These are phyloP conservation scores for Parnassius smintheus DNA, from an alignment of 2,888 invertebrate genomes.

Conservation along the genomic window DNA sequence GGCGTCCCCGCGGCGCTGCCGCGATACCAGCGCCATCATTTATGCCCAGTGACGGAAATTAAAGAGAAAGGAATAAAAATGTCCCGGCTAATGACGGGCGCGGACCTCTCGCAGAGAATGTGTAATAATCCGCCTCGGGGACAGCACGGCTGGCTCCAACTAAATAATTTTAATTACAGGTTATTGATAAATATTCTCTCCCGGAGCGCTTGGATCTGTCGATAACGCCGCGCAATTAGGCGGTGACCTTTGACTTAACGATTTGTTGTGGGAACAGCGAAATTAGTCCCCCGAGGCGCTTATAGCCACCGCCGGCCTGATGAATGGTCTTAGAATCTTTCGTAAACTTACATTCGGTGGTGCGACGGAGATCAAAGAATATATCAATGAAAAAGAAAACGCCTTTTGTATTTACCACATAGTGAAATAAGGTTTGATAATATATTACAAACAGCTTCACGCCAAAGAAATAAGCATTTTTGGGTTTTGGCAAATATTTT, in stretches of 20 bases:
- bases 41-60: conserved; percentile 75
- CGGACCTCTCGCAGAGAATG: conserved; percentile 74
- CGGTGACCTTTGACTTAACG: conserved; percentile 73
- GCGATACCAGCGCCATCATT: conserved; percentile 72
- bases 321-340: conserved; percentile 11
- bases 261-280: conserved; percentile 76
- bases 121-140: conserved; percentile 76
- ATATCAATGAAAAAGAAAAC: no score
- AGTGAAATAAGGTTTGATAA: no score
- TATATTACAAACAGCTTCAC: no score
- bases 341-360: background rate
- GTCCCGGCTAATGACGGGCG: conserved; percentile 72
- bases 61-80: conserved; percentile 78
- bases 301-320: conserved; percentile 36
- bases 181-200: conserved; percentile 77
- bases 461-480: no score
- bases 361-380: no score
- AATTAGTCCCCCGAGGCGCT: conserved; percentile 55
- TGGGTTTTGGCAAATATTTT: no score
- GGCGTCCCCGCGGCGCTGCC: conserved; percentile 63
- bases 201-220: conserved; percentile 69
- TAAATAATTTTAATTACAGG: conserved; percentile 81
- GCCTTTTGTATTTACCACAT: no score
- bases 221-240: conserved; percentile 75
- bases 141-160: conserved; percentile 50